phyloP scores from a whole-genome alignment of 30 jellyfish, hydroid and myxozoan genomes.

The Chironex yamaguchii region DNA sequence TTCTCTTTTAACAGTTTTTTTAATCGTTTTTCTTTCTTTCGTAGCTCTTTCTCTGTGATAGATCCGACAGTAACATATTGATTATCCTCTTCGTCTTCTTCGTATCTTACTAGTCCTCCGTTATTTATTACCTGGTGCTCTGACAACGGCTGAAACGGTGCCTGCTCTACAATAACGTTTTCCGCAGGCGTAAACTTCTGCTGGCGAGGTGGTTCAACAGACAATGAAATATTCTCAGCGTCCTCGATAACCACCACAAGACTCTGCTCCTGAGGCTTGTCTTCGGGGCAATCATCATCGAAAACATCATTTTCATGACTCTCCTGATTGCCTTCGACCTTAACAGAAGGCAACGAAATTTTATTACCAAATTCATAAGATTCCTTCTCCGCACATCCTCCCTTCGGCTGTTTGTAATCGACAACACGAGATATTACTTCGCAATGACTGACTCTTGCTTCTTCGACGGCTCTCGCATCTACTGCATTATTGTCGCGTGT shows the following conservation, averaged over 20 bases:
- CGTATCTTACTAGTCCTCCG: conserved; percentile 23
- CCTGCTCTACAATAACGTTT: background rate
- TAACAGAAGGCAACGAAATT: background rate
- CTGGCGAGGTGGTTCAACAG: background rate
- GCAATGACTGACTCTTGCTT: background rate
- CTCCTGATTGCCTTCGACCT: too few relatives aligned
- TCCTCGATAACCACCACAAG: background rate
- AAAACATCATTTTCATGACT: too few relatives aligned
- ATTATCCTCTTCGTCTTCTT: conserved; percentile 67
- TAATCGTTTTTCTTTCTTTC: conserved; percentile 85
- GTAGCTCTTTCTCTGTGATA: conserved; percentile 87
- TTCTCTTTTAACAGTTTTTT: conserved; percentile 86
- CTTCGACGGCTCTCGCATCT: background rate
- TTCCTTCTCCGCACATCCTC: background rate
- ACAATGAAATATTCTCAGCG: background rate
- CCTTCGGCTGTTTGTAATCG: background rate
- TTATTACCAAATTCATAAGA: too few relatives aligned
- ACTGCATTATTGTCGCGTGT: background rate
- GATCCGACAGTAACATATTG: conserved; percentile 65
- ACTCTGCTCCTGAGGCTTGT: background rate
- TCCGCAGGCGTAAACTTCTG: background rate
- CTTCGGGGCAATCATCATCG: background rate
- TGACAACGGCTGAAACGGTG: background rate
- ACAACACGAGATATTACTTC: background rate
- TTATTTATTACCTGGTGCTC: background rate